Evolutionary conservation across 2,113 vertebrate species (phyloP).

Genomic region (Regulus satrapa): DNA sequence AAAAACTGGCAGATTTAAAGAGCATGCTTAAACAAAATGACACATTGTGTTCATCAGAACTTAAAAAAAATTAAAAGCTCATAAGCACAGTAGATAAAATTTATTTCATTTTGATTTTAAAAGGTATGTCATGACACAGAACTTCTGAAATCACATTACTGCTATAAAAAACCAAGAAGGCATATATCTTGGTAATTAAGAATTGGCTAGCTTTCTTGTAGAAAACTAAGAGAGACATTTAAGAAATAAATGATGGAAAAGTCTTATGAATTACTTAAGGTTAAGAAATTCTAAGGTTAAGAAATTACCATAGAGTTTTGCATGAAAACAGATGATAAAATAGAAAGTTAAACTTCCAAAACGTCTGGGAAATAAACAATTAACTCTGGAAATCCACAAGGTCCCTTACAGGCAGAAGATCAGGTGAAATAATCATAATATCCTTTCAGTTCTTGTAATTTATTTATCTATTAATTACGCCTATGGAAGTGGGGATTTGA

Average conservation of each 20-base stretch:
- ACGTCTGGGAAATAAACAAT: background rate
- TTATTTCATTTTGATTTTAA: background rate
- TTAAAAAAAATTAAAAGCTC: background rate
- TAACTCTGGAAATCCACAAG: background rate
- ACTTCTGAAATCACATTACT: background rate
- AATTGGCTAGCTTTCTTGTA: background rate
- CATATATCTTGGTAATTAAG: background rate
- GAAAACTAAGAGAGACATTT: background rate
- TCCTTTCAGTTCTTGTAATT: conserved; percentile 4
- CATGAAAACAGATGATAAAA: background rate
- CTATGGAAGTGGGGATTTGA: background rate
- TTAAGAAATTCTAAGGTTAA: background rate
- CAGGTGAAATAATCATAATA: conserved; percentile 2
- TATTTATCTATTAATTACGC: conserved; percentile 47
- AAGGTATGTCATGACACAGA: background rate
- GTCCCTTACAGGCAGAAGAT: background rate
- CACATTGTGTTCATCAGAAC: background rate
- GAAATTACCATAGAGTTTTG: background rate
- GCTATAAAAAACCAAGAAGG: background rate
- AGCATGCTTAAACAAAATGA: background rate
- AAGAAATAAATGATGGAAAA: background rate
- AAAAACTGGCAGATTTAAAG: background rate
- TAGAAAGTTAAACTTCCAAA: background rate
- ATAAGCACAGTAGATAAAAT: background rate
- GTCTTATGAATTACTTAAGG: background rate